A percentile compares a stretch with the other conserved stretches of the same genome.
These are phyloP conservation scores for Murina feae DNA, from an alignment of 2,113 vertebrate genomes.

Conservation along the genomic window DNA sequence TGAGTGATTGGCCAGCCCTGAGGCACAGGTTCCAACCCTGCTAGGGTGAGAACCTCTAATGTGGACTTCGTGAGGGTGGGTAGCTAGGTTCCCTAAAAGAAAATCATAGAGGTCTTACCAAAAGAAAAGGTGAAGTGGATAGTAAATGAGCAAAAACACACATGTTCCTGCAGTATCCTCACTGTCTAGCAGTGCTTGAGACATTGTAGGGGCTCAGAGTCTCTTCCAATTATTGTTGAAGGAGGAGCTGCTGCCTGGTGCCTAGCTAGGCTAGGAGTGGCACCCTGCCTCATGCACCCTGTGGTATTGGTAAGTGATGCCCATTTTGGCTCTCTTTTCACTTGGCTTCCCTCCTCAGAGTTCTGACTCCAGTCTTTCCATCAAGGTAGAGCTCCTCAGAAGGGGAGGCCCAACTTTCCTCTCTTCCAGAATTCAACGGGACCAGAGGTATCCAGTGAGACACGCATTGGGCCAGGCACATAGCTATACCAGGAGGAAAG, in stretches of 20 bases:
- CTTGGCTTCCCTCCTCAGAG: not conserved
- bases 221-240: not conserved
- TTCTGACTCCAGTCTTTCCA: not conserved
- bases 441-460: not conserved
- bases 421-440: not conserved
- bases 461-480: not conserved
- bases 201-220: not conserved
- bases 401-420: not conserved
- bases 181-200: not conserved
- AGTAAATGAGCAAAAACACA: not conserved
- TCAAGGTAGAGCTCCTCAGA: not conserved
- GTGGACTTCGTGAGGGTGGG: not conserved
- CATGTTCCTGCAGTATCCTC: too few species aligned
- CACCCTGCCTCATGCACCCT: not conserved
- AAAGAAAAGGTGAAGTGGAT: not conserved
- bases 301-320: not conserved
- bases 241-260: not conserved
- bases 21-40: not conserved
- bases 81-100: not conserved
- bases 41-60: not conserved
- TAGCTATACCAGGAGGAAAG: not conserved
- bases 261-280: not conserved
- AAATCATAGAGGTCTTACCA: not conserved
- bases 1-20: not conserved
- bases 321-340: not conserved